phyloP scores from a whole-genome alignment of 1,140 invertebrate genomes.

The Phymastichus coffea region DNA sequence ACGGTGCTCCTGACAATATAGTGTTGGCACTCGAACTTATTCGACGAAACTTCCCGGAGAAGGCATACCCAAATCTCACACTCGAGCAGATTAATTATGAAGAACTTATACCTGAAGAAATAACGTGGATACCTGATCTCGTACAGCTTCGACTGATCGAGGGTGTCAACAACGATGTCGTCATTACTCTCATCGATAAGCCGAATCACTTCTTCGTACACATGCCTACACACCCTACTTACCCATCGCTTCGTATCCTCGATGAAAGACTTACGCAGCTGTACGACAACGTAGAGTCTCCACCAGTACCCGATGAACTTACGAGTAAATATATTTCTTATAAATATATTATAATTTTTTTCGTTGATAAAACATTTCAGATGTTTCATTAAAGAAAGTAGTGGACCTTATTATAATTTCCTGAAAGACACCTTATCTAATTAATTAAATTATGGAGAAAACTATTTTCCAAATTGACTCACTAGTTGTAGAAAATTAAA shows the following conservation, averaged over 20 bases:
- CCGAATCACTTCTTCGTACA: slow-evolving; percentile 91
- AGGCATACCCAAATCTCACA: slow-evolving; percentile 75
- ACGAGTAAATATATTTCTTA: slow-evolving; percentile 55
- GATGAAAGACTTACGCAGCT: slow-evolving; percentile 72
- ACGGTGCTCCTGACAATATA: slow-evolving; percentile 77
- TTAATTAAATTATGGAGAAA: background rate
- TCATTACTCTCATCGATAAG: slow-evolving; percentile 79
- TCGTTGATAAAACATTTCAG: slow-evolving; percentile 4
- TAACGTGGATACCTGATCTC: slow-evolving; percentile 36
- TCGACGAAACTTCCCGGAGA: slow-evolving; percentile 77
- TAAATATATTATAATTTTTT: slow-evolving; percentile 1
- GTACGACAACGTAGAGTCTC: slow-evolving; percentile 66
- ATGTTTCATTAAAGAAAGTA: slow-evolving; percentile 23
- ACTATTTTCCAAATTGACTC: no score
- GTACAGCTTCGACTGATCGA: slow-evolving; percentile 80
- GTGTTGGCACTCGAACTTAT: slow-evolving; percentile 80
- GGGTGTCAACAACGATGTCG: slow-evolving; percentile 90
- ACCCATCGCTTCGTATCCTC: slow-evolving; percentile 74
- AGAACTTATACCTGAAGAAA: slow-evolving; percentile 50
- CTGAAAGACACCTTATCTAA: slow-evolving; percentile 9
- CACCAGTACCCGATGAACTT: slow-evolving; percentile 65
- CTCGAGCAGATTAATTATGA: slow-evolving; percentile 67
- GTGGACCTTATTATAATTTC: slow-evolving; percentile 7
- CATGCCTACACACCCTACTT: slow-evolving; percentile 89
- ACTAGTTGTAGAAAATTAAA: no score